Conservation (phyloP, 2,797 vertebrate genomes). For the Aeoliscus strigatus region DNA sequence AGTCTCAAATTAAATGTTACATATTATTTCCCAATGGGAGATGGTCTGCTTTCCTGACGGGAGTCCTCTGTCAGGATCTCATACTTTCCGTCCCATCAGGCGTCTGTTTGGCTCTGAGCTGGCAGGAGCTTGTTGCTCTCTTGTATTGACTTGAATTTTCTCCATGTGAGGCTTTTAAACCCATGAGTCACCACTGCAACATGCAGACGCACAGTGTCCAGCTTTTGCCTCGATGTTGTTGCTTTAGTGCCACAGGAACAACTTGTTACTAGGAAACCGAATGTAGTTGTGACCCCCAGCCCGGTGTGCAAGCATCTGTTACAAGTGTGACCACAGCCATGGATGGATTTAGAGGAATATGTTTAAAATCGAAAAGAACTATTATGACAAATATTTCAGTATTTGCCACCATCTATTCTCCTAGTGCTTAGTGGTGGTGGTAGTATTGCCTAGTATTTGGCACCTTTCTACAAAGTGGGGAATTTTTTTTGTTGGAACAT, state of each 20-base stretch:
- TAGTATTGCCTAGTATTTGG: too few relatives aligned
- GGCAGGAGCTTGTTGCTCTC: constrained; percentile 27
- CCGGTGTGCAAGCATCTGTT: too few relatives aligned
- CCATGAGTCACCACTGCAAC: constrained; percentile 29
- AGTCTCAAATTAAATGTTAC: constrained; percentile 49
- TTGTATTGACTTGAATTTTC: constrained; percentile 36
- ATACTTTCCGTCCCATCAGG: constrained; percentile 52
- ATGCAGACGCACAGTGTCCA: constrained; percentile 14
- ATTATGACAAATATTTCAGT: too few relatives aligned
- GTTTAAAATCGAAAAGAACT: too few relatives aligned
- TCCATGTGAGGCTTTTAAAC: constrained; percentile 29
- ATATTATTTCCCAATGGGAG: constrained; percentile 49
- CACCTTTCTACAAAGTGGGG: too few relatives aligned
- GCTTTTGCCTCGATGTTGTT: constrained; percentile 37
- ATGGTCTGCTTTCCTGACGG: constrained; percentile 35
- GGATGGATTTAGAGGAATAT: too few relatives aligned
- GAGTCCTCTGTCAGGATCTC: constrained; percentile 31
- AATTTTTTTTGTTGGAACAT: too few relatives aligned
- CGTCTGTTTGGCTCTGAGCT: constrained; percentile 18
- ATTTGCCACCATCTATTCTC: too few relatives aligned
- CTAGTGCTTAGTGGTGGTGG: too few relatives aligned
- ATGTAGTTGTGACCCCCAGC: constrained; percentile 15
- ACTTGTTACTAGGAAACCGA: constrained; percentile 38
- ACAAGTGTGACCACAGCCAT: too few relatives aligned
- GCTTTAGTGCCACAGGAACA: constrained; percentile 16